These are phyloP conservation scores for Crepidodera aurea DNA, from an alignment of 2,888 invertebrate genomes.

Conservation along the genomic window DNA sequence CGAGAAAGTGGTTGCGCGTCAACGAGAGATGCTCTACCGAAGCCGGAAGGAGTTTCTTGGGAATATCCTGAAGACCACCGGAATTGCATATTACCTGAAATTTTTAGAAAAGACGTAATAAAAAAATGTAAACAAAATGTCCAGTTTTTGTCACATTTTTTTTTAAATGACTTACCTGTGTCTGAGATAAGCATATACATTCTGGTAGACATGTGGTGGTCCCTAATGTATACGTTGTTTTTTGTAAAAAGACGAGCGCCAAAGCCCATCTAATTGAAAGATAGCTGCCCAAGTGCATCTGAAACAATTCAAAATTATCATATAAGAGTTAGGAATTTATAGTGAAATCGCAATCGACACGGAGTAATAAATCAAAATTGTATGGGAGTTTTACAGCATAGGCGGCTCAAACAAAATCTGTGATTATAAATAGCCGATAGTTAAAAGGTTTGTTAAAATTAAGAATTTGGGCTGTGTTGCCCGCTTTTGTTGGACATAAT, in stretches of 20 bases:
- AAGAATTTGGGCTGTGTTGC: too few species aligned
- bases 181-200: conserved; percentile 87
- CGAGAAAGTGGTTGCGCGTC: conserved; percentile 84
- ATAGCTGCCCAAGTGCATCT: conserved; percentile 57
- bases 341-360: too few species aligned
- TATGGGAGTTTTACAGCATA: too few species aligned
- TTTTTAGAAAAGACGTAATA: conserved; percentile 18
- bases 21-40: conserved; percentile 86
- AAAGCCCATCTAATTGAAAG: conserved; percentile 51
- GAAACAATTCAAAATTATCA: too few species aligned
- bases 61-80: conserved; percentile 81
- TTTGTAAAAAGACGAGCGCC: conserved; percentile 53
- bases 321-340: too few species aligned
- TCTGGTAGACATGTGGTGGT: conserved; percentile 80
- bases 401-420: too few species aligned
- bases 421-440: too few species aligned
- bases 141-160: not conserved
- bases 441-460: too few species aligned
- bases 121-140: too few species aligned
- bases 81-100: conserved; percentile 88
- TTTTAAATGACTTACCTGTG: conserved; percentile 70
- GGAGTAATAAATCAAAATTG: too few species aligned
- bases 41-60: conserved; percentile 75
- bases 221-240: conserved; percentile 57
- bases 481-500: too few species aligned